A percentile compares a stretch with the other conserved stretches of the same genome.
Evolutionary conservation across 2,888 invertebrate genomes (phyloP).

Genomic region (Meiosimyza platycephala): DNA sequence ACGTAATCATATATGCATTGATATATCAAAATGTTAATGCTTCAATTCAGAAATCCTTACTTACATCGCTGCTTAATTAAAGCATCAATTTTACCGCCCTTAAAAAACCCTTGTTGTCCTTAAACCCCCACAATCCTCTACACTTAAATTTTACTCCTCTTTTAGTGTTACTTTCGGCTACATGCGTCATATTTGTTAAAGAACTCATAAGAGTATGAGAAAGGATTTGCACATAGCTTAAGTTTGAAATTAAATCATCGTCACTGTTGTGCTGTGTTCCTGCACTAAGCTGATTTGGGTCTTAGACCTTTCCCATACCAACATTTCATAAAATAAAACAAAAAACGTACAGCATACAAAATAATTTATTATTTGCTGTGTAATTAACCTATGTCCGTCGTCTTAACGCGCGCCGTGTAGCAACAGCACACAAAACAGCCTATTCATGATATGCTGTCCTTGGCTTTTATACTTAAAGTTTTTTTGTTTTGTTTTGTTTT

Average conservation of each 20-base stretch:
- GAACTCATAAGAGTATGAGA: not conserved
- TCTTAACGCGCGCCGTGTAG: conserved; percentile 20
- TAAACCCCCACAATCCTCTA: too few species aligned
- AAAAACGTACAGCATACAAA: conserved; percentile 4
- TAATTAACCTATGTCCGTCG: conserved; percentile 53
- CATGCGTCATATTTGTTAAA: conserved; percentile 12
- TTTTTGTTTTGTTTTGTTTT: conserved; percentile 2
- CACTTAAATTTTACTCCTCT: too few species aligned
- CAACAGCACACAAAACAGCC: conserved; percentile 1
- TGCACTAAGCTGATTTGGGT: not conserved
- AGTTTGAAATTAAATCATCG: conserved; percentile 19
- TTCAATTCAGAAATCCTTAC: too few species aligned
- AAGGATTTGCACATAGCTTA: conserved; percentile 15
- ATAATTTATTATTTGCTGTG: conserved; percentile 57
- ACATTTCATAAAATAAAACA: not conserved
- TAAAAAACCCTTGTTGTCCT: too few species aligned
- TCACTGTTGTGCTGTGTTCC: not conserved
- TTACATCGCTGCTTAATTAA: too few species aligned
- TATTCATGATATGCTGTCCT: conserved; percentile 16
- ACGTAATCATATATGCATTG: too few species aligned
- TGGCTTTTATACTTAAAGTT: conserved; percentile 32
- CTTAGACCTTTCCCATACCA: not conserved
- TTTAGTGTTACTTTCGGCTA: not conserved
- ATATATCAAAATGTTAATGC: too few species aligned
- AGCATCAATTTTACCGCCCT: too few species aligned